Evolutionary conservation across 2,797 vertebrate species (phyloP), one percentile per base, ranked within the genome.

Genomic region (Picus viridis): DNA sequence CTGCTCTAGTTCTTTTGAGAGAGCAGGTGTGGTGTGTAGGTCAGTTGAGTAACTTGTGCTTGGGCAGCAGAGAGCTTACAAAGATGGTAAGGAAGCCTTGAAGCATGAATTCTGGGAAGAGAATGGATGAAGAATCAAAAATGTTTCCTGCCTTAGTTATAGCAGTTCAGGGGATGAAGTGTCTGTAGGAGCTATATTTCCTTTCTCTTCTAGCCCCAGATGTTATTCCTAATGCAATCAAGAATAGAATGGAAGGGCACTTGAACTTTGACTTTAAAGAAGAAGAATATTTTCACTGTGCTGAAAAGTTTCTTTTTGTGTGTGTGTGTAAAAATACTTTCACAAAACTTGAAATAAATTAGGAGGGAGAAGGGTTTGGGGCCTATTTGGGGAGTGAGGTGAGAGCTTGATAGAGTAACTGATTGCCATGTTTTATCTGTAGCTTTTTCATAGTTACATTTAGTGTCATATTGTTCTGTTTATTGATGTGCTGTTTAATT

Each of bases 41-140:
- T 87, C 39, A 14, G 47, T 83, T 93, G 90, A 79, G 89, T 80
- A 88, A 67, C 62, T 67, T 45, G 19, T 92, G 32, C 56, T 88
- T 92, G 30, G 5, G 64, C 65, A 92, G 19, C 13, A 5, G 20
- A 49, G 30, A 73, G 39, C 63, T 92, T 75, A 49, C 32, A 73
- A 39, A 71, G 71, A 15, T 67, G 22, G 92, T 90, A 20, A 0
- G 2, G 69, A 58, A 49, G 88, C 27, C 36, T 34, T 34, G 58
- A 86, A 32, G 58, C 8, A 10, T 27, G 23, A 45, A 58, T 81
- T 93, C 58, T 81, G 82, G 63, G 9, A 54, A 51, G 56, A 64
- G 45, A 73, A 30, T 22, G 24, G 20, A 34, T 83, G 29, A 86
- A 65, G 83, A 87, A 32, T 77, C 19, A 1, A 2, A 17, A 27